Evolutionary conservation across 2,797 vertebrate genomes (phyloP).

Genomic region (Pogonophryne albipinna): DNA sequence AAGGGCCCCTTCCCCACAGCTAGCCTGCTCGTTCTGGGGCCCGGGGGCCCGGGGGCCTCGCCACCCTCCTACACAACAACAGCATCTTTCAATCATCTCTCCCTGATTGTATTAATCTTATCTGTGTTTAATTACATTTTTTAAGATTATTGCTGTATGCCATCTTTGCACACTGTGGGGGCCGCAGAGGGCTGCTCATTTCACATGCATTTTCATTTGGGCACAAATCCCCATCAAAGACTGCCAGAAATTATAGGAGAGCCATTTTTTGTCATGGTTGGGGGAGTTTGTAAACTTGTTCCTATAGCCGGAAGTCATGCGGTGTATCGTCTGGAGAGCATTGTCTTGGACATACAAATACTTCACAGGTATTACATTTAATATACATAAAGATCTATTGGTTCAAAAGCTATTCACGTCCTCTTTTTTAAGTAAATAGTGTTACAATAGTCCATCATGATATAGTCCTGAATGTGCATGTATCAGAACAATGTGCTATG

Average conservation of each 20-base stretch:
- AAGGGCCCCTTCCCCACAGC: constrained; percentile 81
- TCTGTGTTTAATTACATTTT: constrained; percentile 91
- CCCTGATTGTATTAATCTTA: constrained; percentile 88
- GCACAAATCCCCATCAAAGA: constrained; percentile 83
- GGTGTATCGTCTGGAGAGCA: constrained; percentile 11
- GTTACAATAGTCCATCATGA: too few species aligned
- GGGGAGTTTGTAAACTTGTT: constrained; percentile 73
- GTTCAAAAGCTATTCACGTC: not conserved
- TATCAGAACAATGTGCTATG: too few species aligned
- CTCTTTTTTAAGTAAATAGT: too few species aligned
- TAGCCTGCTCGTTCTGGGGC: constrained; percentile 76
- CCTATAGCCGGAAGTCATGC: constrained; percentile 64
- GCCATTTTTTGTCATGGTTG: constrained; percentile 65
- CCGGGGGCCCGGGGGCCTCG: constrained; percentile 78
- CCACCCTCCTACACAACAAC: constrained; percentile 84
- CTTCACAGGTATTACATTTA: constrained; percentile 13
- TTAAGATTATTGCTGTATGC: constrained; percentile 87
- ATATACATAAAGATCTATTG: not conserved
- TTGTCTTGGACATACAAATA: constrained; percentile 1
- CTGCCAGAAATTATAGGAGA: constrained; percentile 74
- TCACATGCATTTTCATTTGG: constrained; percentile 84
- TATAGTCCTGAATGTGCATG: too few species aligned
- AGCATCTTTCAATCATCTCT: constrained; percentile 87
- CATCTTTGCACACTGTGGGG: constrained; percentile 88
- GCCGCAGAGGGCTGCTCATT: constrained; percentile 84